These are phyloP conservation scores for Rhinella marina DNA, from an alignment of 2,797 vertebrate species.

Conservation along the genomic window DNA sequence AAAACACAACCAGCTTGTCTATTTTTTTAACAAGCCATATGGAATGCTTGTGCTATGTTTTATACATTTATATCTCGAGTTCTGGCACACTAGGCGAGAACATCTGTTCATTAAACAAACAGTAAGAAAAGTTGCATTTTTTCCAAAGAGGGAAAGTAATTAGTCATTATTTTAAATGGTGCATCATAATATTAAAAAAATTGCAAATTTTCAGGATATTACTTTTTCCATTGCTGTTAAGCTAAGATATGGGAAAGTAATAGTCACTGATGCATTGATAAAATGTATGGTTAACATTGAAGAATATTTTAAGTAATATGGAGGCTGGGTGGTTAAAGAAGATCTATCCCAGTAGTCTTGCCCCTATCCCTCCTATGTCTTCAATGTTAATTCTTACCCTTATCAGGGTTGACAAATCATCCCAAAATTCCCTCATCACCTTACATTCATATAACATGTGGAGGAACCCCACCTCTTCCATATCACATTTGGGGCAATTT, in stretches of 20 bases:
- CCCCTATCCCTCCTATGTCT: no score
- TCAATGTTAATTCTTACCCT: no score
- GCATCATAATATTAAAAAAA: conserved; percentile 21
- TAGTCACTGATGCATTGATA: background rate
- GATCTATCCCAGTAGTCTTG: no score
- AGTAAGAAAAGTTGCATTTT: conserved; percentile 53
- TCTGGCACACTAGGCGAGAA: conserved; percentile 60
- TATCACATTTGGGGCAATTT: no score
- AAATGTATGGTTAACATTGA: background rate
- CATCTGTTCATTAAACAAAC: conserved; percentile 62
- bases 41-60: conserved; percentile 54
- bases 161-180: conserved; percentile 56
- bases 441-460: no score
- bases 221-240: conserved; percentile 7
- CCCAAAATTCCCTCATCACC: no score
- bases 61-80: conserved; percentile 52
- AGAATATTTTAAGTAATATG: background rate
- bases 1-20: conserved; percentile 46
- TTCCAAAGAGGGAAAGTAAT: conserved; percentile 53
- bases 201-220: conserved; percentile 30
- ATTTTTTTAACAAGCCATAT: conserved; percentile 51
- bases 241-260: conserved; percentile 7
- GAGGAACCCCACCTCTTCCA: no score
- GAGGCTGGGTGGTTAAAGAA: background rate
- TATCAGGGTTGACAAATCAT: no score